Percentiles rank a stretch among this genome's conserved stretches.
phyloP scores from a whole-genome alignment of 2,888 invertebrate species.

The Ptilodon capucinus region DNA sequence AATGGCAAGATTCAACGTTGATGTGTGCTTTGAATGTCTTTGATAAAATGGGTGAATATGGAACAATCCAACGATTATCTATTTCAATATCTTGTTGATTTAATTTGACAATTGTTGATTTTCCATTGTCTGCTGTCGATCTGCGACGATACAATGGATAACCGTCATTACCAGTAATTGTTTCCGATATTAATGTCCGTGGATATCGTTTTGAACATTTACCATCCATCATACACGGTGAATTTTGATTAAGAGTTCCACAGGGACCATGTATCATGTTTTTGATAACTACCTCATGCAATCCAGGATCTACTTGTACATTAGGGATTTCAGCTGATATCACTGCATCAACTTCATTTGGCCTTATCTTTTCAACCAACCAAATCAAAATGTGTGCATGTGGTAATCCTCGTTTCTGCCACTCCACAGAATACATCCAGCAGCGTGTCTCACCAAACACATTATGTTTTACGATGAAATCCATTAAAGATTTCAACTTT shows the following conservation, averaged over 20 bases:
- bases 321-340: slow-evolving; percentile 6
- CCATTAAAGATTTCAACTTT: background rate
- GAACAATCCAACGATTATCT: slow-evolving; percentile 15
- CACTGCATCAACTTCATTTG: slow-evolving; percentile 2
- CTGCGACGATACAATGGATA: background rate
- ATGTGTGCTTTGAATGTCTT: slow-evolving; percentile 7
- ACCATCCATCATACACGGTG: background rate
- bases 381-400: slow-evolving; percentile 7
- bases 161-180: background rate
- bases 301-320: background rate
- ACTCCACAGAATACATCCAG: slow-evolving; percentile 11
- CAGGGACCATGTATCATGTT: background rate
- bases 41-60: slow-evolving; percentile 2
- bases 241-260: background rate
- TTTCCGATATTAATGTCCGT: background rate
- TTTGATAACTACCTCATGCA: background rate
- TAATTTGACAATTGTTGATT: too few species aligned
- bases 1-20: slow-evolving; percentile 13
- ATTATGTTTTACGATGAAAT: slow-evolving; percentile 2
- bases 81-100: slow-evolving; percentile 1
- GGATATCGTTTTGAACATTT: background rate
- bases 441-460: slow-evolving; percentile 7
- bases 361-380: slow-evolving; percentile 3
- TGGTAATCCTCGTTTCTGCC: slow-evolving; percentile 15
- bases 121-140: background rate